These are phyloP conservation scores for Danaus chrysippus DNA, from an alignment of 2,888 invertebrate species.

Conservation along the genomic window DNA sequence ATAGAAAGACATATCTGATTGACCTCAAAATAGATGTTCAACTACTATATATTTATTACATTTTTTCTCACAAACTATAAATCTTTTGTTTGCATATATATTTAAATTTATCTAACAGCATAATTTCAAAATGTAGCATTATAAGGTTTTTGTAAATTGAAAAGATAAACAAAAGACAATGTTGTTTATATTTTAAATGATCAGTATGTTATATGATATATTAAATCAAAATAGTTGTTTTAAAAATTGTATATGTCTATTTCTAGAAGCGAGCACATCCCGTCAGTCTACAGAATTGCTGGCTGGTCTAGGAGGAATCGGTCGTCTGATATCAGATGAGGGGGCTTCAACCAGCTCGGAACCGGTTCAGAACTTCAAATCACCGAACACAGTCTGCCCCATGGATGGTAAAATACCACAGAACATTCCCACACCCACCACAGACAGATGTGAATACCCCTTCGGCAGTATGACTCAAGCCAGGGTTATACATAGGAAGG, in stretches of 20 bases:
- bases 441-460: conserved; percentile 85
- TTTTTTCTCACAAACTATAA: too few species aligned
- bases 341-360: conserved; percentile 60
- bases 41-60: too few species aligned
- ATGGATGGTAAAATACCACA: conserved; percentile 85
- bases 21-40: too few species aligned
- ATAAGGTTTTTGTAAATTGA: too few species aligned
- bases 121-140: too few species aligned
- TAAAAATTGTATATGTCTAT: conserved; percentile 1
- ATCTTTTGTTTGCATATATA: too few species aligned
- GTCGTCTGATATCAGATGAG: conserved; percentile 37
- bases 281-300: conserved; percentile 59
- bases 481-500: conserved; percentile 89
- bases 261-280: conserved; percentile 60
- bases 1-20: too few species aligned
- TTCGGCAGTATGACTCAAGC: conserved; percentile 96
- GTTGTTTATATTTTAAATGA: too few species aligned
- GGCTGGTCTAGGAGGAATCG: conserved; percentile 62
- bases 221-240: neutral
- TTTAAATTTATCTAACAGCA: too few species aligned
- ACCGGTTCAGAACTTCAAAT: conserved; percentile 80
- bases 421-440: conserved; percentile 73
- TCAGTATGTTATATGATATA: neutral
- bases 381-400: conserved; percentile 93
- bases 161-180: too few species aligned